A percentile compares a stretch with the other conserved stretches of the same genome.
These are phyloP conservation scores for Tetrao urogallus DNA, from an alignment of 2,113 vertebrate genomes.

Conservation along the genomic window DNA sequence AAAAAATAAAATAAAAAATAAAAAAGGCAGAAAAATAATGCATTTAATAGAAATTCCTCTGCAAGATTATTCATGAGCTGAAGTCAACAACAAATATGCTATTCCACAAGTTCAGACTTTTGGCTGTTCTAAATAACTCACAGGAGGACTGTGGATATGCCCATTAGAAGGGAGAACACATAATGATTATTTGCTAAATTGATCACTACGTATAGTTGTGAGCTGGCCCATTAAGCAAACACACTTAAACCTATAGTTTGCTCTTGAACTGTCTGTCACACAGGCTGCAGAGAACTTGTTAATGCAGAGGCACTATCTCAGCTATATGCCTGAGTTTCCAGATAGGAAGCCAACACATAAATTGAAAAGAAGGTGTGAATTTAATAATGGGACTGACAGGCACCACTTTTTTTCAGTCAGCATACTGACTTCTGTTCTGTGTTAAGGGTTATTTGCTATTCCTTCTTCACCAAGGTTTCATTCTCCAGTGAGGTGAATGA, in stretches of 20 bases:
- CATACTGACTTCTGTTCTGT: background rate
- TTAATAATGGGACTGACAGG: background rate
- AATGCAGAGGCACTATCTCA: background rate
- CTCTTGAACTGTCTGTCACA: background rate
- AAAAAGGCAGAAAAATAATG: background rate
- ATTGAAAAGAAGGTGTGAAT: background rate
- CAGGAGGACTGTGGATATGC: background rate
- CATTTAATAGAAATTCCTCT: background rate
- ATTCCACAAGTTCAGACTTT: background rate
- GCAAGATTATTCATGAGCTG: constrained; percentile 21
- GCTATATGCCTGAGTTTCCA: background rate
- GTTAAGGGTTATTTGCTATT: background rate
- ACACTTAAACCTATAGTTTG: background rate
- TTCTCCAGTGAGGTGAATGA: background rate
- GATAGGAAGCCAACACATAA: background rate
- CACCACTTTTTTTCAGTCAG: too few relatives aligned
- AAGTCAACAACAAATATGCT: background rate
- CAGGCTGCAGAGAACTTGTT: background rate
- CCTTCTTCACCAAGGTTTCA: background rate
- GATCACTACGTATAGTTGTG: background rate
- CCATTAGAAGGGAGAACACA: background rate
- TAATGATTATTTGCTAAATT: background rate
- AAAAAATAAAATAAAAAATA: background rate
- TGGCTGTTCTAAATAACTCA: background rate
- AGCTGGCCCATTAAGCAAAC: background rate